Conservation (phyloP, 1,140 invertebrate genomes). For the Saccostrea echinata region DNA sequence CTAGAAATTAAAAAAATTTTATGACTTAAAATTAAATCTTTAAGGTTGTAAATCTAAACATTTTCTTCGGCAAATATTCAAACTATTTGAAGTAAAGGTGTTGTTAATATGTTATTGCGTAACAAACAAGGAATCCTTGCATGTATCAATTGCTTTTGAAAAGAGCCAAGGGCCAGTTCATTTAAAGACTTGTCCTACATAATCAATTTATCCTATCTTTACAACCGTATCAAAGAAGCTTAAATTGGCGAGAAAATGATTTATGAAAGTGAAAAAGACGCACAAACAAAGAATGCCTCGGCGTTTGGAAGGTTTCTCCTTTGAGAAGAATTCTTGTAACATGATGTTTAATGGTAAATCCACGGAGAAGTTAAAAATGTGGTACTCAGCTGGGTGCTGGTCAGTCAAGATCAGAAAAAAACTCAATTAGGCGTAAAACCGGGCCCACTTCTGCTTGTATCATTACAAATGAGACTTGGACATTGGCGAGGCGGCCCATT, state of each 20-base stretch:
- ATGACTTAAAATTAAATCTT: not conserved
- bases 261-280: conserved; percentile 35
- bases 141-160: conserved; percentile 14
- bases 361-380: not conserved
- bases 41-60: conserved; percentile 21
- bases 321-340: conserved; percentile 39
- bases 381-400: not conserved
- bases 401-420: conserved; percentile 25
- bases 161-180: conserved; percentile 16
- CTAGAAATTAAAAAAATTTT: not conserved
- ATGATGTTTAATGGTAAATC: conserved; percentile 20
- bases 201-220: conserved; percentile 23
- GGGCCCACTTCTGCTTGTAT: not conserved
- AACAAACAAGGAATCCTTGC: not conserved
- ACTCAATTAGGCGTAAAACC: conserved; percentile 36
- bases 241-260: conserved; percentile 44
- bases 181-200: conserved; percentile 2
- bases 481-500: not conserved
- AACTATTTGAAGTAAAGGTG: conserved; percentile 25
- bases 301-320: not conserved
- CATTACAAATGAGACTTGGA: conserved; percentile 37
- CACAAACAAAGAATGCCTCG: not conserved
- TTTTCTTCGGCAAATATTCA: conserved; percentile 28
- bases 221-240: conserved; percentile 33
- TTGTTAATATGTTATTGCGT: conserved; percentile 27